Conservation (phyloP, 2,888 invertebrate species). For the Drosophila villosipedis region DNA sequence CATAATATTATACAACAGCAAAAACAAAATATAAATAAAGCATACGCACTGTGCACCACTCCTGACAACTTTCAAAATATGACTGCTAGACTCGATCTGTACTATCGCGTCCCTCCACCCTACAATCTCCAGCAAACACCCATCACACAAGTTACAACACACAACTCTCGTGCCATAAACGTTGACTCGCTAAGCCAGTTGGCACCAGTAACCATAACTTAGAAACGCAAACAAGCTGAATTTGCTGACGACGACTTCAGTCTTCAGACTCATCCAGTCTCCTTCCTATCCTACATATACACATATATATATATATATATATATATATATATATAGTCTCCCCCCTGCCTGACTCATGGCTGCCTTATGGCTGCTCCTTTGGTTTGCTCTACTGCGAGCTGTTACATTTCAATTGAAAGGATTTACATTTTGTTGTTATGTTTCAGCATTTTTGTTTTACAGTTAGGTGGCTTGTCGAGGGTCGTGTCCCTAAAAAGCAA, state of each 20-base stretch:
- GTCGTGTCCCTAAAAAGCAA: slow-evolving; percentile 39
- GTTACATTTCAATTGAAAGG: slow-evolving; percentile 81
- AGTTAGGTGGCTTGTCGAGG: slow-evolving; percentile 58
- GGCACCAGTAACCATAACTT: slow-evolving; percentile 78
- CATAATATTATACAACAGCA: slow-evolving; percentile 29
- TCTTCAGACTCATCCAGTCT: slow-evolving; percentile 1
- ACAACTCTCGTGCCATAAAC: slow-evolving; percentile 8
- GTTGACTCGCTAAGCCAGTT: slow-evolving; percentile 78
- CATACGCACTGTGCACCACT: slow-evolving; percentile 45
- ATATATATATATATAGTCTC: neutral
- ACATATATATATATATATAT: neutral
- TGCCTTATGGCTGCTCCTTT: slow-evolving; percentile 34
- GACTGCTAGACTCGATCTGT: slow-evolving; percentile 24
- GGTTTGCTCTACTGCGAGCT: slow-evolving; percentile 47
- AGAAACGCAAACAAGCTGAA: slow-evolving; percentile 75
- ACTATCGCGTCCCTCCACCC: neutral
- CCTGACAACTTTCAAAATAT: slow-evolving; percentile 22
- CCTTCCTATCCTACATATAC: neutral
- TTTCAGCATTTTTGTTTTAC: slow-evolving; percentile 76
- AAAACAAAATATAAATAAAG: slow-evolving; percentile 38
- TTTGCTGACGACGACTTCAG: slow-evolving; percentile 64
- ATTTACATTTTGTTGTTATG: slow-evolving; percentile 78
- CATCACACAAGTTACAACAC: neutral
- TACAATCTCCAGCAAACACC: neutral
- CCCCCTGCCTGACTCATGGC: no score